phyloP scores from a whole-genome alignment of 2,888 invertebrate species.

The Cheilosia urbana region DNA sequence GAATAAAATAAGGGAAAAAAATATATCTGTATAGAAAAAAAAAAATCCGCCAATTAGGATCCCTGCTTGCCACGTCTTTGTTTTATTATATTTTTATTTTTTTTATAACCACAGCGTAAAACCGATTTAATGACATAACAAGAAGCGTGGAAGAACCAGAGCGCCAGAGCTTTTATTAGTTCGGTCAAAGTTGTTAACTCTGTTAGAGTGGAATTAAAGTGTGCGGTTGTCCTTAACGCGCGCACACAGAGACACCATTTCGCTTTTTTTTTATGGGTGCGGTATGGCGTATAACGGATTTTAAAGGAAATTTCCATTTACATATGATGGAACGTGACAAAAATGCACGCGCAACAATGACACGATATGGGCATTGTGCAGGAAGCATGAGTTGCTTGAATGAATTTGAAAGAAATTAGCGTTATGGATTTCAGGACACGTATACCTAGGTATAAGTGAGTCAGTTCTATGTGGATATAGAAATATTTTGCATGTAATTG shows the following conservation, averaged over 20 bases:
- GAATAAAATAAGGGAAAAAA: not conserved
- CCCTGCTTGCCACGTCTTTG: not conserved
- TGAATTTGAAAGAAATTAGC: not conserved
- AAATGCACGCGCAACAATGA: slow-evolving; percentile 16
- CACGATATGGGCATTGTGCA: not conserved
- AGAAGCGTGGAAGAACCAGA: not conserved
- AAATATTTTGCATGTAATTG: not conserved
- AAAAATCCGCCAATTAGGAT: slow-evolving; percentile 24
- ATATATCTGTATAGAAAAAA: not conserved
- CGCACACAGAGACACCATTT: not conserved
- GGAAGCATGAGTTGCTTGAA: not conserved
- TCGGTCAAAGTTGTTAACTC: slow-evolving; percentile 43
- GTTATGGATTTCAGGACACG: slow-evolving; percentile 10
- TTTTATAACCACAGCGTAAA: slow-evolving; percentile 26
- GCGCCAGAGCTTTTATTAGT: slow-evolving; percentile 27
- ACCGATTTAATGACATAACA: slow-evolving; percentile 43
- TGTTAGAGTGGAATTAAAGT: slow-evolving; percentile 33
- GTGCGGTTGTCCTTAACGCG: slow-evolving; percentile 3
- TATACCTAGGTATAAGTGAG: not conserved
- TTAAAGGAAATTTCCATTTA: slow-evolving; percentile 41
- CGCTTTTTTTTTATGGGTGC: slow-evolving; percentile 10
- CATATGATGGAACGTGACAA: slow-evolving; percentile 26
- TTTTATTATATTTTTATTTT: not conserved
- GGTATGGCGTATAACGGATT: not conserved
- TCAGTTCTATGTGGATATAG: not conserved